Evolutionary conservation across 2,888 invertebrate genomes (phyloP).

Genomic region (Phytoseiulus persimilis): DNA sequence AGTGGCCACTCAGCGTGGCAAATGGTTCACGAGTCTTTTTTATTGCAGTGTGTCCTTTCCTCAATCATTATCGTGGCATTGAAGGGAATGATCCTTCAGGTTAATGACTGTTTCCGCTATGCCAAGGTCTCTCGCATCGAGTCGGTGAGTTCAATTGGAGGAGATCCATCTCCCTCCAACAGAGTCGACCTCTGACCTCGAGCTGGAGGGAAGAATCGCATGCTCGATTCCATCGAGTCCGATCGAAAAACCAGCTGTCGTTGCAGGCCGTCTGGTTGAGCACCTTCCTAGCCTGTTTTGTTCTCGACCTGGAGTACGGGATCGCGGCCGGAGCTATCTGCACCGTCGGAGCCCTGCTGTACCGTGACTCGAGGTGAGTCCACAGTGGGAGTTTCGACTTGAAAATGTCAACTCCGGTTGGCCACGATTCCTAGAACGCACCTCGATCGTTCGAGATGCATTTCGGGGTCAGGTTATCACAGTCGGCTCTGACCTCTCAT

Average conservation of each 20-base stretch:
- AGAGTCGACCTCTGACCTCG: background rate
- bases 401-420: no score
- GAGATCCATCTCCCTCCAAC: background rate
- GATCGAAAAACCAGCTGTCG: background rate
- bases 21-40: background rate
- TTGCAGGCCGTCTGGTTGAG: slow-evolving; percentile 33
- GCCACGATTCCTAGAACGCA: no score
- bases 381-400: no score
- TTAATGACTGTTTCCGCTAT: slow-evolving; percentile 19
- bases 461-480: no score
- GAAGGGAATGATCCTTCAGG: slow-evolving; percentile 28
- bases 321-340: slow-evolving; percentile 19
- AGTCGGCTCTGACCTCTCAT: no score
- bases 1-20: no score
- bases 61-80: slow-evolving; percentile 33
- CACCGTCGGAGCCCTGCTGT: slow-evolving; percentile 14
- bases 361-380: slow-evolving; percentile 9
- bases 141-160: background rate
- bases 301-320: slow-evolving; percentile 33
- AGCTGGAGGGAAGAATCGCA: background rate
- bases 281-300: slow-evolving; percentile 9
- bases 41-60: slow-evolving; percentile 29
- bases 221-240: background rate
- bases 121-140: slow-evolving; percentile 13
- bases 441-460: no score